phyloP scores from a whole-genome alignment of 2,797 vertebrate species.

The Falco rusticolus region DNA sequence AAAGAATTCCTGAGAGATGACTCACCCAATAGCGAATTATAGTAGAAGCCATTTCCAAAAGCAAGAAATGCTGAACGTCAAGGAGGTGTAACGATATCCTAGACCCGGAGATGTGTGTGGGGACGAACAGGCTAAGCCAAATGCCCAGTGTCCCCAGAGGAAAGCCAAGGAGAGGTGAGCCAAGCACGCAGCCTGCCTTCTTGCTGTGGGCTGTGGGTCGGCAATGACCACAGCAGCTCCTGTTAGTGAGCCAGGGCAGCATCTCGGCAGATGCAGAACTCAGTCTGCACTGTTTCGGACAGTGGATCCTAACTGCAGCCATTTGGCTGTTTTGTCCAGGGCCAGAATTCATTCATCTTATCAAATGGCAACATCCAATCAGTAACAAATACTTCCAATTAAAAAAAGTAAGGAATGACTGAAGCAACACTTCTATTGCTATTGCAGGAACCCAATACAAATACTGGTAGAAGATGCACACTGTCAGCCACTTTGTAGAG shows the following conservation, averaged over 20 bases:
- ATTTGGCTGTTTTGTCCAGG: neutral
- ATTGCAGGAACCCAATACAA: neutral
- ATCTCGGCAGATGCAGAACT: neutral
- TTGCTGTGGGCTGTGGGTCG: rapidly evolving
- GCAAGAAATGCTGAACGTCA: rapidly evolving
- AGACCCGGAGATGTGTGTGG: neutral
- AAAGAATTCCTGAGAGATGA: neutral
- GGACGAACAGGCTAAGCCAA: neutral
- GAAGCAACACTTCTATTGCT: neutral
- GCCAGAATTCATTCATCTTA: neutral
- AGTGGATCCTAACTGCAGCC: neutral
- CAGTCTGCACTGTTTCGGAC: neutral
- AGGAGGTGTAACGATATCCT: rapidly evolving
- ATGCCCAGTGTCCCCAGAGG: rapidly evolving
- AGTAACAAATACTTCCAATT: neutral
- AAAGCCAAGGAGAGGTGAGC: rapidly evolving
- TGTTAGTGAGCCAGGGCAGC: neutral
- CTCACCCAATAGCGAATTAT: rapidly evolving
- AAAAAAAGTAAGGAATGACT: neutral
- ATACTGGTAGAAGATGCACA: rapidly evolving
- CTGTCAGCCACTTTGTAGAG: neutral
- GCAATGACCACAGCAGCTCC: neutral
- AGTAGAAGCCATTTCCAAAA: neutral
- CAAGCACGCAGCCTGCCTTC: neutral
- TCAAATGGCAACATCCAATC: neutral